phyloP scores from a whole-genome alignment of 2,888 invertebrate species.

The Harmothoe impar region DNA sequence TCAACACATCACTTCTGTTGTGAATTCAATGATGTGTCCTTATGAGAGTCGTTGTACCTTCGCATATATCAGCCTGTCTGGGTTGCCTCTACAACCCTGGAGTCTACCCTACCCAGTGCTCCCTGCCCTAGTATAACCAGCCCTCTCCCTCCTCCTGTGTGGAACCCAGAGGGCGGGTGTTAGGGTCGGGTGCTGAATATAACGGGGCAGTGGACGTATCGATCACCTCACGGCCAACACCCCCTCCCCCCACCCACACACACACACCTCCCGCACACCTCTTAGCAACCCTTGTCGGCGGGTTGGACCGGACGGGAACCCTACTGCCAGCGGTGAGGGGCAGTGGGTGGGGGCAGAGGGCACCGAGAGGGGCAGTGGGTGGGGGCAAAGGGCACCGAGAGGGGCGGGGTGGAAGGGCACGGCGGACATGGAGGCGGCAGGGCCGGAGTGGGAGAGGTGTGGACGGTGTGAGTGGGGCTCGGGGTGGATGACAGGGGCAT shows the following conservation, averaged over 20 bases:
- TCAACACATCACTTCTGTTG: no score
- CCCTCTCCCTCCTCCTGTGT: no score
- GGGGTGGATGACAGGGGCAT: not conserved
- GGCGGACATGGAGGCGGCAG: not conserved
- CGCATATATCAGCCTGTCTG: no score
- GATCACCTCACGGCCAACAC: not conserved
- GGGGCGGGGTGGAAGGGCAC: not conserved
- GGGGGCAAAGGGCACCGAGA: not conserved
- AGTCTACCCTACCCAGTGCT: no score
- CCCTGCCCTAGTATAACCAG: no score
- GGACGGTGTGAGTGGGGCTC: not conserved
- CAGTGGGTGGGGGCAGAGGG: not conserved
- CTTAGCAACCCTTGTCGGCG: slow-evolving; percentile 16
- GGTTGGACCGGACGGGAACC: not conserved
- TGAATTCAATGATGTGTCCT: no score
- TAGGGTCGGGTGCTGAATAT: slow-evolving; percentile 23
- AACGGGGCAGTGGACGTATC: slow-evolving; percentile 1
- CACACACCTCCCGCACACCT: not conserved
- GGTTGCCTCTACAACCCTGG: no score
- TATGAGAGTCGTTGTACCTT: no score
- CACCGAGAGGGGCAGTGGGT: not conserved
- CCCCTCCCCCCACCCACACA: not conserved
- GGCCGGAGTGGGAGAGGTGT: not conserved
- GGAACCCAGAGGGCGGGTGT: not conserved
- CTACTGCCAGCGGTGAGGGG: not conserved